phyloP scores from a whole-genome alignment of 2,797 vertebrate species.

The Eurystomus glaucurus region DNA sequence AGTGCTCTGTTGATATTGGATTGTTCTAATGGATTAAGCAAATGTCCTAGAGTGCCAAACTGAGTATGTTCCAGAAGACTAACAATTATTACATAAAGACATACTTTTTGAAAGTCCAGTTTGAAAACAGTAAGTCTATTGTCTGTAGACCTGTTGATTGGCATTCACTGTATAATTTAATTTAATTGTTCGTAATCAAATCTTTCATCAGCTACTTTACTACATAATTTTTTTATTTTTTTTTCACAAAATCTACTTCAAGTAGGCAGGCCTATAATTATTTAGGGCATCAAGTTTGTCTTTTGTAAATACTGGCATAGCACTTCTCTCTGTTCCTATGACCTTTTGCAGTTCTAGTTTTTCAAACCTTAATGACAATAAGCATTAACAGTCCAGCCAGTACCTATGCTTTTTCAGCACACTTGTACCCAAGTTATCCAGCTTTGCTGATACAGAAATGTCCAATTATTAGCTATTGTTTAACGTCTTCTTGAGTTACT shows the following conservation, averaged over 20 bases:
- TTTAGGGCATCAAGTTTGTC: background rate
- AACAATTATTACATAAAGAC: conserved; percentile 1
- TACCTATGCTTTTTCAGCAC: background rate
- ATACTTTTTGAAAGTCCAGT: background rate
- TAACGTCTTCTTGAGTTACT: background rate
- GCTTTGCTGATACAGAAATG: background rate
- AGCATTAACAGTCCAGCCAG: background rate
- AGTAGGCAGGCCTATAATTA: background rate
- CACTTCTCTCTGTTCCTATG: background rate
- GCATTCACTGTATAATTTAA: background rate
- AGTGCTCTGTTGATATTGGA: background rate
- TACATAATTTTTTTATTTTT: background rate
- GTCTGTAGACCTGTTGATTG: conserved; percentile 18
- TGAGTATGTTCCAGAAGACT: background rate
- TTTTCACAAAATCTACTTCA: background rate
- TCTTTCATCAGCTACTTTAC: conserved; percentile 20
- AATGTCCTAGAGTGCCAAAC: background rate
- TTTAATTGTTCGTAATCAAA: conserved; percentile 19
- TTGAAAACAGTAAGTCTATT: conserved; percentile 17
- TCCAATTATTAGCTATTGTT: conserved; percentile 2
- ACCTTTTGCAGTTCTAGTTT: background rate
- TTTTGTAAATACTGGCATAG: conserved; percentile 44
- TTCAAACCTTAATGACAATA: background rate
- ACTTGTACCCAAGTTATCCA: background rate
- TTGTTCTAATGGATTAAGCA: background rate